These are phyloP conservation scores for Pangasius djambal DNA, from an alignment of 2,797 vertebrate genomes.

Conservation along the genomic window DNA sequence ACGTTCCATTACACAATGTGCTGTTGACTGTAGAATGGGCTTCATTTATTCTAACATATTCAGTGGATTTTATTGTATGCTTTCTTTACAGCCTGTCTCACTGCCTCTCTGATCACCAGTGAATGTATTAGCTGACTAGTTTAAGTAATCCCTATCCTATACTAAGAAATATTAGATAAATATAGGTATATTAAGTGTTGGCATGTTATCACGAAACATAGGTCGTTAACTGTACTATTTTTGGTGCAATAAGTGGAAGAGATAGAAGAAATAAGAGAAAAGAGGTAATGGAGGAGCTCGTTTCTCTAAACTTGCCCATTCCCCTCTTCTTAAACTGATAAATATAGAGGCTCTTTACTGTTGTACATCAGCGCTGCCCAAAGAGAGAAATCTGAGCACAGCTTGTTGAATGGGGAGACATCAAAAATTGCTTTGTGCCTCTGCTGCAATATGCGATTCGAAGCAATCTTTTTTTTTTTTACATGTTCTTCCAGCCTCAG, in stretches of 20 bases:
- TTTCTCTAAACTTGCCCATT: slow-evolving; percentile 59
- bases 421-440: slow-evolving; percentile 54
- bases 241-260: slow-evolving; percentile 31
- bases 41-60: not conserved
- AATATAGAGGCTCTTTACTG: not conserved
- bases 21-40: not conserved
- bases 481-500: not conserved
- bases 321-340: not conserved
- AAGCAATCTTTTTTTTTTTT: not conserved
- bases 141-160: not conserved
- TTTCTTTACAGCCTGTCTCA: not conserved
- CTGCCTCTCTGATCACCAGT: not conserved
- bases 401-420: slow-evolving; percentile 36
- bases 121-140: not conserved
- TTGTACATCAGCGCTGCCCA: slow-evolving; percentile 7
- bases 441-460: slow-evolving; percentile 25
- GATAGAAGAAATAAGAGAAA: not conserved
- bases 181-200: not conserved
- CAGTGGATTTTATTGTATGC: not conserved
- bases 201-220: not conserved
- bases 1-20: no score
- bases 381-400: slow-evolving; percentile 36
- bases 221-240: slow-evolving; percentile 15
- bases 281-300: slow-evolving; percentile 27
- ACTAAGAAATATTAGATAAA: not conserved